Evolutionary conservation across 1,140 invertebrate species (phyloP), one percentile per base, ranked within the genome.

Genomic region (Drosophila seguyi): DNA sequence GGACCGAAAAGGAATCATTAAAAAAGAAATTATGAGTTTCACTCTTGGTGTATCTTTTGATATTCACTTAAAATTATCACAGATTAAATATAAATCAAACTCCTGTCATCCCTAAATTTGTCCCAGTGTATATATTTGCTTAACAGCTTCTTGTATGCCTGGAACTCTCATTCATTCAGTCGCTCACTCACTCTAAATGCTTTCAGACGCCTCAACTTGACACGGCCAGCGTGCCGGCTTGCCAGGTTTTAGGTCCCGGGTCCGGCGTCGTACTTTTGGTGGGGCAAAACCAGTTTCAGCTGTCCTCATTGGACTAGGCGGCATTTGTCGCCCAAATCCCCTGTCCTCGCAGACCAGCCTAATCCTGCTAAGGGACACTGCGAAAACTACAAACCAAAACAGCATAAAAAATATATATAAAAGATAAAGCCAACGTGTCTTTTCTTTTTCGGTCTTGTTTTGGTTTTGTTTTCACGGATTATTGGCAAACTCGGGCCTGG

Each of bases 401-500:
- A 74, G 55, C 16, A 66, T 36, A 34, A 47, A 25, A 25, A 25
- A 39, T 59, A 38, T 22, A 27, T 16, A 11, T 11, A 38, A 38
- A n/a, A 20, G 27, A 48, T 58, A 69, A 47, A 66, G 13, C 27
- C 42, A 48, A 58, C 27, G 65, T 29, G n/a, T 27, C 42, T 38
- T 16, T 72, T 31, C 14, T 25, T 59, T 66, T 75, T 66, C 14
- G 38, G 56, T 58, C 69, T 71, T 72, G 69, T 81, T 90, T 85
- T 81, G 69, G 69, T 84, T 85, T 90, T 79, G 66, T 79, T 88
- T 90, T 90, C 69, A 85, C 62, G 75, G 86, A 79, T 90, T 90
- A 90, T 85, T 84, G 72, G 72, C 56, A 58, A 85, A 85, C 84
- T 72, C 62, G 86, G 74, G 69, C 57, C 41, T 45, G 34, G 13